A percentile compares a stretch with the other conserved stretches of the same genome.
These are phyloP conservation scores for Tokudaia tokunoshimensis DNA, from an alignment of 2,797 vertebrate genomes.

Conservation along the genomic window DNA sequence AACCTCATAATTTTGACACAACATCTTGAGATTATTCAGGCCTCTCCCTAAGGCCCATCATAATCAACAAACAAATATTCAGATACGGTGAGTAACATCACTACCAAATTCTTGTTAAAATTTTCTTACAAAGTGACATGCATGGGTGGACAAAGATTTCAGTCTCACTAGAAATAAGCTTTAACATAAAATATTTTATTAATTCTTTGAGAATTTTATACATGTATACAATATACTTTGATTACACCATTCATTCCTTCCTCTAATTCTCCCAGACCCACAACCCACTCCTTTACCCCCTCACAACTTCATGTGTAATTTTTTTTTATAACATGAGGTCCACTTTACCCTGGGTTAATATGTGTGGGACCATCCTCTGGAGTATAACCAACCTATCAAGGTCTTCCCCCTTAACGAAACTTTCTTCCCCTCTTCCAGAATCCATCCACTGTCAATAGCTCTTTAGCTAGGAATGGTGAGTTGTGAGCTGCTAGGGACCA, in stretches of 20 bases:
- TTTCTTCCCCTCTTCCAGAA: not conserved
- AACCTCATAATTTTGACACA: constrained; percentile 43
- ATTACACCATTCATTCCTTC: not conserved
- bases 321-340: not conserved
- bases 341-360: not conserved
- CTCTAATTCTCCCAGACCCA: not conserved
- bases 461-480: not conserved
- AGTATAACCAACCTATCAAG: not conserved
- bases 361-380: not conserved
- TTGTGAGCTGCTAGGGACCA: no score
- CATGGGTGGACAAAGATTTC: not conserved
- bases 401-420: not conserved
- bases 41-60: not conserved
- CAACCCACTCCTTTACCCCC: not conserved
- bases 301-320: not conserved
- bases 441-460: not conserved
- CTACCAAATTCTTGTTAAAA: not conserved
- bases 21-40: constrained; percentile 43
- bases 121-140: constrained; percentile 15
- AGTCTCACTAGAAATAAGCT: not conserved
- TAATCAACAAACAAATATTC: not conserved
- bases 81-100: not conserved
- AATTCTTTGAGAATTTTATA: not conserved
- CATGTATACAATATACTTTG: not conserved
- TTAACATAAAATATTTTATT: not conserved